Percentiles rank a stretch among this genome's conserved stretches.
These are phyloP conservation scores for Gallinago solitaria DNA, from an alignment of 2,797 vertebrate species.

Conservation along the genomic window DNA sequence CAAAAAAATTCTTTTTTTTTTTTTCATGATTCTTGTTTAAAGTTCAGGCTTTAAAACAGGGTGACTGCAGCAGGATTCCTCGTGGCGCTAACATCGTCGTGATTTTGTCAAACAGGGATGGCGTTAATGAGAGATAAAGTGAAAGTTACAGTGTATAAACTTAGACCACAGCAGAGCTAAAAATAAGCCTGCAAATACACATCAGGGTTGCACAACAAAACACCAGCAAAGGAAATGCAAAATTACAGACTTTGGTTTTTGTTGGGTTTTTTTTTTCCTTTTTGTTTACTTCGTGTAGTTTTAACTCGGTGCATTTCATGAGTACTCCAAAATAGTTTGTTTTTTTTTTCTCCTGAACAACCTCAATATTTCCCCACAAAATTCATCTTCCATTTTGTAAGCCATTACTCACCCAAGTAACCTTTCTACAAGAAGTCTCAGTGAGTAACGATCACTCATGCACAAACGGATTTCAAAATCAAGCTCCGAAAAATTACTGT, in stretches of 20 bases:
- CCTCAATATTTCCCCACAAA: not conserved
- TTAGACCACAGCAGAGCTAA: constrained; percentile 69
- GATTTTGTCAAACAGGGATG: constrained; percentile 38
- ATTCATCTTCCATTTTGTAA: constrained; percentile 12
- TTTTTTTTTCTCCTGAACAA: not conserved
- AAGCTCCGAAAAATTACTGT: not conserved
- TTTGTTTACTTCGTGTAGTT: constrained; percentile 68
- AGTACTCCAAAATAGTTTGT: not conserved
- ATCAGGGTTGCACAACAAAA: constrained; percentile 64
- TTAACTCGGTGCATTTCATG: constrained; percentile 32
- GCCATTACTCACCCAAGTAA: not conserved
- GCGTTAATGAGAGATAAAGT: constrained; percentile 66
- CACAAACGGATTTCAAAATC: not conserved
- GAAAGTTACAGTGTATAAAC: constrained; percentile 71
- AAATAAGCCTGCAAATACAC: constrained; percentile 57
- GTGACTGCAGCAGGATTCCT: not conserved
- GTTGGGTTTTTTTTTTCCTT: not conserved
- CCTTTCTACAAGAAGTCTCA: not conserved
- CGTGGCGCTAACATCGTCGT: not conserved
- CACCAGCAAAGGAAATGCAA: constrained; percentile 68
- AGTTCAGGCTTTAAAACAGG: not conserved
- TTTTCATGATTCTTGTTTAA: not conserved
- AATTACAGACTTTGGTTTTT: constrained; percentile 8
- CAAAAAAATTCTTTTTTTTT: not conserved
- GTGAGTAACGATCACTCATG: not conserved